Percentiles rank a stretch among this genome's conserved stretches.
Evolutionary conservation across 2,113 vertebrate genomes (phyloP).

Genomic region (Pomatorhinus ruficollis): DNA sequence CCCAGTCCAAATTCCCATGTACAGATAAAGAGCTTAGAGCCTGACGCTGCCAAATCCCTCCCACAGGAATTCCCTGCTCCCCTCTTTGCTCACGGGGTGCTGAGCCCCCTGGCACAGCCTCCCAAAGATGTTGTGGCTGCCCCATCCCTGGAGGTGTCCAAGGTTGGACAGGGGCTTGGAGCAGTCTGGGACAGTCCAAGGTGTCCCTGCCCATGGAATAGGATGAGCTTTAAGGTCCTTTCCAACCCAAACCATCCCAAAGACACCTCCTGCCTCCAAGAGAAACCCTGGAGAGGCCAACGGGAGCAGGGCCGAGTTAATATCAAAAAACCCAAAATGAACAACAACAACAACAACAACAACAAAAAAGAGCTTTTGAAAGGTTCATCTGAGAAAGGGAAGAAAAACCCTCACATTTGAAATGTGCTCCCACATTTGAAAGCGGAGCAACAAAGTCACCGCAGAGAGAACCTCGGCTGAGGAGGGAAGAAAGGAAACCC

Average conservation of each 20-base stretch:
- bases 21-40: neutral
- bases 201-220: neutral
- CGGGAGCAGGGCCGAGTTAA: neutral
- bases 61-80: neutral
- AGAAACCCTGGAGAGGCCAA: neutral
- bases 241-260: neutral
- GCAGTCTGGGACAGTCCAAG: neutral
- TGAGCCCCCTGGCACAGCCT: neutral
- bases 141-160: neutral
- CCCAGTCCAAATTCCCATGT: neutral
- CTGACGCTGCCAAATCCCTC: neutral
- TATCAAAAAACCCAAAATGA: neutral
- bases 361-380: neutral
- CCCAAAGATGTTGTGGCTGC: neutral
- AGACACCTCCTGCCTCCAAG: neutral
- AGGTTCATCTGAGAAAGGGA: neutral
- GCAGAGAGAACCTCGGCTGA: neutral
- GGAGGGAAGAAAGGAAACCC: neutral
- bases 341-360: neutral
- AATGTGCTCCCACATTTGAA: neutral
- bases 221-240: neutral
- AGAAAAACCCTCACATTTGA: neutral
- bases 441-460: neutral
- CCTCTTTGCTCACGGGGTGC: neutral
- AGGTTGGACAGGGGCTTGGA: accelerated